Conservation (phyloP, 2,113 vertebrate genomes). For the Rhabdomys dilectus region DNA sequence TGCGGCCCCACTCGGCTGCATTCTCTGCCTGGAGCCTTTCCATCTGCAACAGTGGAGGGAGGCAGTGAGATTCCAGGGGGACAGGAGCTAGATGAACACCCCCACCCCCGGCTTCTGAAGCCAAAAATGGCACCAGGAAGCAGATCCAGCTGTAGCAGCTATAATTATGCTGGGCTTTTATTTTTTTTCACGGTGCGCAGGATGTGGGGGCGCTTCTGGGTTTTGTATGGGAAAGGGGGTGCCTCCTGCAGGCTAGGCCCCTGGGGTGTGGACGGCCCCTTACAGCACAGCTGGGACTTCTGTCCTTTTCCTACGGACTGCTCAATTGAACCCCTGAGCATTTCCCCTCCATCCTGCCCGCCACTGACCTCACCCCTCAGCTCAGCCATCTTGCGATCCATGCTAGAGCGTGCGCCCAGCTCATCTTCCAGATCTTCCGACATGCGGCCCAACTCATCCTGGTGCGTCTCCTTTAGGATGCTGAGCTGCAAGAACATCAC, state of each 20-base stretch:
- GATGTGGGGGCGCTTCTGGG: constrained; percentile 42
- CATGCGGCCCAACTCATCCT: constrained; percentile 97
- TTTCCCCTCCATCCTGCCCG: neutral
- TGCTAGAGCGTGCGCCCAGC: constrained; percentile 94
- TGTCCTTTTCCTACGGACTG: neutral
- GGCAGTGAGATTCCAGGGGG: neutral
- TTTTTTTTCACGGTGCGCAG: neutral
- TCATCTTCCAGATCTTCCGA: constrained; percentile 98
- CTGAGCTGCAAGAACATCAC: constrained; percentile 88
- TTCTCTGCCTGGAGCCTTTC: constrained; percentile 98
- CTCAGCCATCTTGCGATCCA: constrained; percentile 98
- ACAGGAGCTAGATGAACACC: neutral
- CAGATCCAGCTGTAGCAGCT: constrained; percentile 72
- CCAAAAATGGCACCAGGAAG: constrained; percentile 71
- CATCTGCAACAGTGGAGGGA: constrained; percentile 88
- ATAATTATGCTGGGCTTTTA: constrained; percentile 65
- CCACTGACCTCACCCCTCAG: constrained; percentile 93
- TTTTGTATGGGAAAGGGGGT: neutral
- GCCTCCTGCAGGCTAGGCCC: neutral
- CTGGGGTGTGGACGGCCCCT: neutral
- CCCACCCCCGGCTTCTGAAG: neutral
- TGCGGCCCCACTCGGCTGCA: constrained; percentile 95
- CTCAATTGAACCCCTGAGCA: neutral
- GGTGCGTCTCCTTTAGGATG: constrained; percentile 96
- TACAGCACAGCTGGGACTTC: neutral